These are phyloP conservation scores for Leucoptera coffeella DNA, from an alignment of 2,888 invertebrate genomes.

Conservation along the genomic window DNA sequence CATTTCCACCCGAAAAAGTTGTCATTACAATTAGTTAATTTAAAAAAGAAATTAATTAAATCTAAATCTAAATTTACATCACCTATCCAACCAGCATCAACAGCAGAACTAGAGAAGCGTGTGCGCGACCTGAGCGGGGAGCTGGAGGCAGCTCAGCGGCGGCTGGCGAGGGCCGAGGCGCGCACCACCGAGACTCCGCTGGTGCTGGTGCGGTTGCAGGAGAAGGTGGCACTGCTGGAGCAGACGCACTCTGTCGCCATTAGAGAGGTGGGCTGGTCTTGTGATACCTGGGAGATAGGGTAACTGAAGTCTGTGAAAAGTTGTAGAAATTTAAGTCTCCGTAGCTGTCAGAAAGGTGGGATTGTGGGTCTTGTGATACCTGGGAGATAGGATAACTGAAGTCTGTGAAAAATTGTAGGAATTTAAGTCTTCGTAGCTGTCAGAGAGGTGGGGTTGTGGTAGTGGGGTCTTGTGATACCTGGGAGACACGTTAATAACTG, in stretches of 20 bases:
- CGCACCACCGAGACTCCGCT: conserved; percentile 57
- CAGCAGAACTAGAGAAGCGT: conserved; percentile 36
- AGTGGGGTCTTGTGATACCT: conserved; percentile 72
- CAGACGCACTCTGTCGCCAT: conserved; percentile 67
- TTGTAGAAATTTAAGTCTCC: no score
- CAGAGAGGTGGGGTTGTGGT: no score
- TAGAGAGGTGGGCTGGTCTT: conserved; percentile 51
- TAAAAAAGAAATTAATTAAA: no score
- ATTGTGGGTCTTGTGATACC: no score
- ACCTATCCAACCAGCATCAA: no score
- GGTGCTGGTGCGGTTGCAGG: conserved; percentile 60
- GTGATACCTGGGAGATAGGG: conserved; percentile 1
- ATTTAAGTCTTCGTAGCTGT: no score
- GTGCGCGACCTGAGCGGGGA: conserved; percentile 56
- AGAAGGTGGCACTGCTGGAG: conserved; percentile 66
- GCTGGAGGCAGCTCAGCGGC: conserved; percentile 56
- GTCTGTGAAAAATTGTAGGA: background rate
- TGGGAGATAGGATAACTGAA: conserved; percentile 1
- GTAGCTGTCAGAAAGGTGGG: conserved; percentile 59
- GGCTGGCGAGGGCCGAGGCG: conserved; percentile 60
- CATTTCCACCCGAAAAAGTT: no score
- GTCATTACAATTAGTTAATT: no score
- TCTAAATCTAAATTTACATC: no score
- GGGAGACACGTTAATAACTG: conserved; percentile 67
- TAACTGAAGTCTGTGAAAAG: background rate